Conservation (phyloP, 2,113 vertebrate species). For the Climacteris rufus region DNA sequence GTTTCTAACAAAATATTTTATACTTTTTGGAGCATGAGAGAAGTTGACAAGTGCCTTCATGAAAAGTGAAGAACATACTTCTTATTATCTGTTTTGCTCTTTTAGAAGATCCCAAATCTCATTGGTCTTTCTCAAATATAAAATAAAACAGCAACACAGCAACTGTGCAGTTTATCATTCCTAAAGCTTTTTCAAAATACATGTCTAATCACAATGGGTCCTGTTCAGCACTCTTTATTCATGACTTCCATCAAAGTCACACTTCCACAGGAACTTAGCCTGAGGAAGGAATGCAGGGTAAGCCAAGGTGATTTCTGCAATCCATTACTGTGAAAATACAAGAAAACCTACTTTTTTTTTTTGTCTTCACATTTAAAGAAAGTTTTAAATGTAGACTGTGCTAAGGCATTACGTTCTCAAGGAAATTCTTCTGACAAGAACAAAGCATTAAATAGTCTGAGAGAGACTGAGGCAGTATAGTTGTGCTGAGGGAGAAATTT, state of each 20-base stretch:
- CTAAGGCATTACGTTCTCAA: neutral
- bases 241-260: neutral
- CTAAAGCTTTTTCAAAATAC: neutral
- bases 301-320: conserved; percentile 8
- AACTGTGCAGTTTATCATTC: conserved; percentile 43
- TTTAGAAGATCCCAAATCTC: neutral
- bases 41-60: conserved; percentile 12
- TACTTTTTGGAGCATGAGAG: conserved; percentile 16
- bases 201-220: neutral
- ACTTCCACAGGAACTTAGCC: neutral
- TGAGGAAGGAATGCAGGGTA: neutral
- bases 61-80: conserved; percentile 6
- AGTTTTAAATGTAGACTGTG: neutral
- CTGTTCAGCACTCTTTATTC: neutral
- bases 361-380: neutral
- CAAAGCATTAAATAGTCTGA: neutral
- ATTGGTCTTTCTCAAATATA: conserved; percentile 19
- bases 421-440: neutral
- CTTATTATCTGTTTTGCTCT: neutral
- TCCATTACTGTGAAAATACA: neutral
- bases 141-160: conserved; percentile 8
- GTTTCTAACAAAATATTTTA: conserved; percentile 20
- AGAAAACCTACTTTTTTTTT: neutral
- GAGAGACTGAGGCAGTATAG: neutral
- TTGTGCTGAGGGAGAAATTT: neutral